Base-by-base conservation (phyloP, 2,113 vertebrate species). In the Channa argus region DNA sequence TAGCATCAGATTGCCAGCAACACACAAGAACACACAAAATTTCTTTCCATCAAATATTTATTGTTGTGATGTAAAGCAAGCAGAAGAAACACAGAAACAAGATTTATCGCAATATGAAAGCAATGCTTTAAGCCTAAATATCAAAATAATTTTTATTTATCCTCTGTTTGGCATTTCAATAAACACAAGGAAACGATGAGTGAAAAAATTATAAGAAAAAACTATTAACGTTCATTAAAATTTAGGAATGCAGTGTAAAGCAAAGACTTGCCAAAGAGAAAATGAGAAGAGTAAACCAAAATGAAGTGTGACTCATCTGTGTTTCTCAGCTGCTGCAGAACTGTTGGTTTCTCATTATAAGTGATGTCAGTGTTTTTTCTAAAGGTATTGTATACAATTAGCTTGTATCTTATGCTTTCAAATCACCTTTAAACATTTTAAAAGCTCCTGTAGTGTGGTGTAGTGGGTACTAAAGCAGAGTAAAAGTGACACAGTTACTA, bases 401-500 rank as follows among this genome's bases (percentile, higher is more conserved):
- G 41, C 8, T 65, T 39, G 8, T 41, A 63, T 12, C 50, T 12
- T 58, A 45, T 66, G 41, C n/a, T 24, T 24, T 24, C 24, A 24
- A 24, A 50, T 79, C 3, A 0, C 34, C 34, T 44, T 47, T 24
- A 51, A 51, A 62, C 7, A 11, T 44, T 15, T 7, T 15, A 72
- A 41, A 60, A 51, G 39, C 8, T 63, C n/a, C 53, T n/a, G 4
- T 4, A 4, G n/a, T 68, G n/a, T 55, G 3, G 39, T 15, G 34
- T 24, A 59, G 13, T 63, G 36, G 38, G 2, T 15, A 37, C 46
- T 47, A 15, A 59, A 33, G 46, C 36, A 61, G 45, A 41, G 71
- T 12, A 61, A 61, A 39, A 70, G 33, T 38, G 69, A 38, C 34
- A 41, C 55, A 74, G 56, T 79, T 77, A 81, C 53, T 69, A 69